phyloP scores from a whole-genome alignment of 2,888 invertebrate species.

The Itoplectis maculator region DNA sequence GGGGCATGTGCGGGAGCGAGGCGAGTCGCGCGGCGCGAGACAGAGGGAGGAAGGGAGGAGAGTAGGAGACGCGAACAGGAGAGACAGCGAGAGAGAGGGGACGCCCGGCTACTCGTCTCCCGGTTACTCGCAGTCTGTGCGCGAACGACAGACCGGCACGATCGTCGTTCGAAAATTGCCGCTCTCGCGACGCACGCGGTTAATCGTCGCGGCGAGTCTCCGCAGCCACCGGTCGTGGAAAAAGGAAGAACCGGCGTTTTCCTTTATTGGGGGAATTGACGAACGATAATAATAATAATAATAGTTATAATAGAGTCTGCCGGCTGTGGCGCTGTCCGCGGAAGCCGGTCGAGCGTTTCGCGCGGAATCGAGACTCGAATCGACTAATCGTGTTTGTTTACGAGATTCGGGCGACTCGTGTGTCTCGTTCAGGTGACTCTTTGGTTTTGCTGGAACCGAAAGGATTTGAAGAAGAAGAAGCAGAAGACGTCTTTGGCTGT shows the following conservation, averaged over 20 bases:
- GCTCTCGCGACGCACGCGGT: neutral
- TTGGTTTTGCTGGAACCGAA: no score
- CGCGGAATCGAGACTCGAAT: no score
- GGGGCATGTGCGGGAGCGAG: slow-evolving; percentile 47
- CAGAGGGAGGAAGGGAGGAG: slow-evolving; percentile 43
- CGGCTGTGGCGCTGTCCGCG: neutral
- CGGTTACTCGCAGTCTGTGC: slow-evolving; percentile 63
- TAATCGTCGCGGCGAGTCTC: no score
- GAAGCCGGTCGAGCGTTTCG: neutral
- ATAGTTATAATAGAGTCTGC: neutral
- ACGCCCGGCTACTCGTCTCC: slow-evolving; percentile 60
- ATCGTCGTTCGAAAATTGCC: slow-evolving; percentile 50
- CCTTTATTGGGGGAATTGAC: no score
- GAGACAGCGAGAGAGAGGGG: slow-evolving; percentile 57
- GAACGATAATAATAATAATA: neutral
- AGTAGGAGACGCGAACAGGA: slow-evolving; percentile 39
- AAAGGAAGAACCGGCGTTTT: no score
- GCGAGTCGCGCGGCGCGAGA: slow-evolving; percentile 13
- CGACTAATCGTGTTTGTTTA: no score
- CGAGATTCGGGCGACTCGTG: no score
- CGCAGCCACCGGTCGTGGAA: no score
- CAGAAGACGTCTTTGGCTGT: no score
- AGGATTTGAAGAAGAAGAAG: no score
- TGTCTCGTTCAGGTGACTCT: no score
- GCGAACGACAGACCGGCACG: slow-evolving; percentile 62